Base-by-base conservation (phyloP, 2,113 vertebrate species). In the Ameiurus melas region DNA sequence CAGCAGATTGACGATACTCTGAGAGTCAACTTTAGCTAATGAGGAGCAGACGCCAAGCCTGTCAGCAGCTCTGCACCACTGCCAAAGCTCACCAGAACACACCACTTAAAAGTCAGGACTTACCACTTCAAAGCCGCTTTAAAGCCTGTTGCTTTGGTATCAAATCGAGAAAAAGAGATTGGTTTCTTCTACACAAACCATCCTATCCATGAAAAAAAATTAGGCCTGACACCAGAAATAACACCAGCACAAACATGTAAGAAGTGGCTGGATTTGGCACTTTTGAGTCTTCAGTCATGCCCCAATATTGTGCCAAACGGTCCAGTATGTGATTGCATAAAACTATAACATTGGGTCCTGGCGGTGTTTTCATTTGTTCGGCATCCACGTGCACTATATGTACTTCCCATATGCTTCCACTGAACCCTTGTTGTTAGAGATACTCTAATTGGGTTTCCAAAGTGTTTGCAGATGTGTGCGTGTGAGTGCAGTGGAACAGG, bases 391-490 rank as follows among this genome's bases (percentile, higher is more conserved):
- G 86, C 85, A n/a, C 58, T 82, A 43, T 84, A 82, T 78, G 66
- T 81, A 73, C 78, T 85, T 66, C 57, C 87, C 83, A 86, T 86
- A 86, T 84, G 80, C 75, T 89, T 66, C 64, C 58, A 55, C 78
- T 80, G 82, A 91, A 89, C 89, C 87, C 83, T 51, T 86, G 88
- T 90, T 91, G 90, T 92, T 91, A 89, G 86, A 88, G 82, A 91
- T 91, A 84, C 78, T 92, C 85, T 90, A 92, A 92, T 93, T 92
- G 91, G 88, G 55, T 33, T 30, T 82, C 85, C 51, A 90, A 93
- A 93, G 86, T 53, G 60, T 89, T 92, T 16, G 33, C 91, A 93
- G 92, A 91, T 93, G 92, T 92, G 85, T 73, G 66, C 83, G 86
- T 84, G 83, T 86, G 79, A 83, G 81, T 14, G 47, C 57, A 43